Evolutionary conservation across 2,888 invertebrate genomes (phyloP).

Genomic region (Polietes domitor): DNA sequence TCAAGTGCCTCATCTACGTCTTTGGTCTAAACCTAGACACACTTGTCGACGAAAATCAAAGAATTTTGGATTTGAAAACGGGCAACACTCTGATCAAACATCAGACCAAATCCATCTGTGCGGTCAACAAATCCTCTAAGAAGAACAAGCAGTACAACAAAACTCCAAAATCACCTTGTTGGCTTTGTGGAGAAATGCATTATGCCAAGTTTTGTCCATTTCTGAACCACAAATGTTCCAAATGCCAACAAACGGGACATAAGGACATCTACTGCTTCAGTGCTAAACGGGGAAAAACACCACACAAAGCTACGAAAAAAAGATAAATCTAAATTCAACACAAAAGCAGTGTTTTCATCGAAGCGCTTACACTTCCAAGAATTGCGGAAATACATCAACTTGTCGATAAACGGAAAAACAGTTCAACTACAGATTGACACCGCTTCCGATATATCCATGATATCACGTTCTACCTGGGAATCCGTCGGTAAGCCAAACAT

Average conservation of each 20-base stretch:
- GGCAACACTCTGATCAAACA: background rate
- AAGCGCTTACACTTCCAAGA: background rate
- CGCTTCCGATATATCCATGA: background rate
- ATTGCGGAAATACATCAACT: background rate
- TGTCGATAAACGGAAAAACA: background rate
- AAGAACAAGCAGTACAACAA: background rate
- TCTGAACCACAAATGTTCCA: background rate
- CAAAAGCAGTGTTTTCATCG: background rate
- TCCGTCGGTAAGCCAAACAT: background rate
- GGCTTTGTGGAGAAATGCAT: slow-evolving; percentile 3
- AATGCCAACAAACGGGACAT: slow-evolving; percentile 13
- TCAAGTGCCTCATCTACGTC: slow-evolving; percentile 28
- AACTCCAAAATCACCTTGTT: background rate
- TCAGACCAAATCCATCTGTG: background rate
- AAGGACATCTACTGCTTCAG: slow-evolving; percentile 12
- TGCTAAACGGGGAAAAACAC: background rate
- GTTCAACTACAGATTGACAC: background rate
- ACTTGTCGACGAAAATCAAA: slow-evolving; percentile 27
- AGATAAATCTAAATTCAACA: background rate
- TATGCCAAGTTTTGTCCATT: background rate
- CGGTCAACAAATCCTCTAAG: background rate
- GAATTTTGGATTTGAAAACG: slow-evolving; percentile 10
- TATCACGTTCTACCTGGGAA: background rate
- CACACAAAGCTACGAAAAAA: background rate
- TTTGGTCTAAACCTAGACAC: slow-evolving; percentile 5